Evolutionary conservation across 2,888 invertebrate species (phyloP), one percentile per base, ranked within the genome.

Genomic region (Lottia scabra): DNA sequence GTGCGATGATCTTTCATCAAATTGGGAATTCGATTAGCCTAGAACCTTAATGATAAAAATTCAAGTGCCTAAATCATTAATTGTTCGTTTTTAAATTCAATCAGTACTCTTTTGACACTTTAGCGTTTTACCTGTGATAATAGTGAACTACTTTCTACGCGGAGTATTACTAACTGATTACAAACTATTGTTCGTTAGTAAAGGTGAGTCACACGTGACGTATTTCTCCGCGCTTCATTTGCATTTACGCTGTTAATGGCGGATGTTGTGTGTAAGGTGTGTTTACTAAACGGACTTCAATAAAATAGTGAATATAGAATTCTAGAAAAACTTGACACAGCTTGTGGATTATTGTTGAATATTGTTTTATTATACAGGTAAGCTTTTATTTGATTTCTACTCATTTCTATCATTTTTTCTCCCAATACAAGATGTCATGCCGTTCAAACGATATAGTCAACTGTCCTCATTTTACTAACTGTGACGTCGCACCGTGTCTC

Each of bases 191-290:
- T 56, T 56, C 10, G 23, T 23, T 23, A 8, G 8, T 23, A 13
- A 56, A 56, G 56, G 56, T 56, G 56, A 56, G 56, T 56, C 56
- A 56, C 23, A 56, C 56, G 56, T 6, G 56, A 56, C 38, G 38
- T 56, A 56, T 56, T 13, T 12, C 56, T 56, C 56, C 56, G 56
- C 56, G 19, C 13, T 56, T 56, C 56, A 56, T 56, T 56, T 56
- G 56, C 56, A 23, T 23, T 56, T 56, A 23, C 38, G 23, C 56
- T 23, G 19, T 23, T 23, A 56, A 56, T 56, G 56, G 56, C 56
- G 56, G 23, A 19, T 56, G 19, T 23, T 12, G 19, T 56, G 56
- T 23, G 23, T 56, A 19, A 38, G 56, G 56, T 56, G 56, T 56
- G 56, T 56, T 56, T 19, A 23, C 19, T 13, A 23, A 2, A 23